A percentile compares a stretch with the other conserved stretches of the same genome.
Evolutionary conservation across 2,888 invertebrate species (phyloP).

Genomic region (Caenorhabditis uteleia): DNA sequence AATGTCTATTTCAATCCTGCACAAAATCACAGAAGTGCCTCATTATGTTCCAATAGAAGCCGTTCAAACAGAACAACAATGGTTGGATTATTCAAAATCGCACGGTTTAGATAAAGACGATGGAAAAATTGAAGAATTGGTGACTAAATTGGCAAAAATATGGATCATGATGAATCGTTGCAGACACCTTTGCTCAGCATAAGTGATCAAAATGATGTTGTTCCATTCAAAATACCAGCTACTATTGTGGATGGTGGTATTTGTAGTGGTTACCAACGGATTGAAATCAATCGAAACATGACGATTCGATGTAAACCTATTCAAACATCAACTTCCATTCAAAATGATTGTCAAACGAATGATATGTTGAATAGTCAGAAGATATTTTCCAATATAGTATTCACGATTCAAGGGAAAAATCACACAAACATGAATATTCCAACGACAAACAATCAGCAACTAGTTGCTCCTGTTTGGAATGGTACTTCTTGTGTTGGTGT

Average conservation of each 20-base stretch:
- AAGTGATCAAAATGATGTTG: neutral
- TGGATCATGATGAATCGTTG: too few species aligned
- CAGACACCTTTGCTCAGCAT: constrained; percentile 4
- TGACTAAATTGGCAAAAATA: neutral
- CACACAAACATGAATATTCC: neutral
- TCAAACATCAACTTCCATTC: neutral
- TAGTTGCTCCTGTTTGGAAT: constrained; percentile 19
- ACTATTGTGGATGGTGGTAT: constrained; percentile 10
- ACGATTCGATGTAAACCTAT: constrained; percentile 18
- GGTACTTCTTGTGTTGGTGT: constrained; percentile 13
- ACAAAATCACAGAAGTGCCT: too few species aligned
- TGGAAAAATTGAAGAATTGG: neutral
- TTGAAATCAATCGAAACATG: constrained; percentile 7
- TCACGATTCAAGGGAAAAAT: constrained; percentile 6
- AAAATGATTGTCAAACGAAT: constrained; percentile 13
- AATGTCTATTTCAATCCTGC: too few species aligned
- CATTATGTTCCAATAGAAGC: constrained; percentile 12
- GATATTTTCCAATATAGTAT: too few species aligned
- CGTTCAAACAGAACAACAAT: constrained; percentile 16
- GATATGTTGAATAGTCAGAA: constrained; percentile 9
- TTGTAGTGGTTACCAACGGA: constrained; percentile 20
- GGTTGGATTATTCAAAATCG: constrained; percentile 15
- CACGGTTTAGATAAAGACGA: neutral
- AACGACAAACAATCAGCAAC: neutral
- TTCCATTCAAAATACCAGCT: constrained; percentile 19